Evolutionary conservation across 2,888 invertebrate genomes (phyloP), one percentile per base, ranked within the genome.

Genomic region (Ametastegia equiseti): DNA sequence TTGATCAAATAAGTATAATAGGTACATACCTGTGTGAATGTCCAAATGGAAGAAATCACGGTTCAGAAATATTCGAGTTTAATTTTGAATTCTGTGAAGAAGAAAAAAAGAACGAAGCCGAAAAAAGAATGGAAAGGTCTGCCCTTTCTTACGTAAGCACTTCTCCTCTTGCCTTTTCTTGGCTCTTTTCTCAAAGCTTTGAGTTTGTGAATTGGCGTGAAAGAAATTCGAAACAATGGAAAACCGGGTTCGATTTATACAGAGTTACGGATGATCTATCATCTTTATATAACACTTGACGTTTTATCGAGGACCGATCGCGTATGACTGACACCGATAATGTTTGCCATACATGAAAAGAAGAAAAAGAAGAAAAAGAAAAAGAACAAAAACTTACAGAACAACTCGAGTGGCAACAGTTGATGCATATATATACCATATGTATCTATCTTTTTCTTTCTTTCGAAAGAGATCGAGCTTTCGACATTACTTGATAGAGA

Each of bases 141-240:
- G 23, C 23, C 54, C 11, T 9, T 54, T 54, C 54, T 2, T 54
- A 54, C 23, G 11, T 23, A 54, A 54, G 54, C 54, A 54, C 54
- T n/a, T n/a, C 54, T 9, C 9, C 23, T 54, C 54, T n/a, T 3
- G 54, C 42, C 3, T 42, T 11, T 9, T 7, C 42, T 42, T 11
- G 11, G 42, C 23, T 4, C n/a, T 0, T 33, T n/a, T 63, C 15
- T 0, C 15, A 54, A 54, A 63, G 33, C 33, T 33, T 63, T 63
- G 15, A 63, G 63, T 63, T 63, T 63, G 63, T 30, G 15, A 63
- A 36, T 63, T 63, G 6, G 15, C n/a, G 33, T 33, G n/a, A 36
- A 63, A 63, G 33, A 63, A 30, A 63, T 63, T 63, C 15, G 30
- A n/a, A 63, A 63, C 33, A 63, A 63, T 63, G 7, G 63, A 5